Base-by-base conservation (phyloP, 2,888 invertebrate genomes). In the Silvanus unidentatus region DNA sequence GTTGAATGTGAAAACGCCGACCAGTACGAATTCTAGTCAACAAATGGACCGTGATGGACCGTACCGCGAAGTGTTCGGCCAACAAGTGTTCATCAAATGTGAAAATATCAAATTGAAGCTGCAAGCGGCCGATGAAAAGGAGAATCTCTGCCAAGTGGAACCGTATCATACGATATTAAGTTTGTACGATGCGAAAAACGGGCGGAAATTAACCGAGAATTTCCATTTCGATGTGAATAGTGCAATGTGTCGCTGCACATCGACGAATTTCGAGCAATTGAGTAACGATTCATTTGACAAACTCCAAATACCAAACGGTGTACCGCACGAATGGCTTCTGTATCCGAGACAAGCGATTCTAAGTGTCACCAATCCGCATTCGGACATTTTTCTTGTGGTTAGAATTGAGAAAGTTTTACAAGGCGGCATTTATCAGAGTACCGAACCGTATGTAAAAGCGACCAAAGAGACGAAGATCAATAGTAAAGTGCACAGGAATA, bases 371-470 rank as follows among this genome's bases (percentile, higher is more conserved):
- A 86, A 88, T 66, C 88, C 93, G 1, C 90, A 93, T 72, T 81
- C 91, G 5, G 95, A 96, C 64, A 82, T 97, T 59, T 96, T 88
- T 73, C 68, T 96, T 54, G 93, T 96, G n/a, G 84, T 94, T 36
- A 81, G 86, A 63, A 88, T 97, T 49, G 96, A 97, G 65, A 96
- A 96, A 72, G 86, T 96, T 48, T 77, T 97, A 2, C 95, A 96
- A 75, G 93, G 88, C 2, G 82, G 84, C 52, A 86, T 95, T 49
- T 84, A 82, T 57, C 86, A 88, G 68, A 86, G 88, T 3, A 75
- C 87, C 15, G 95, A 95, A 61, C 88, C 92, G 0, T 96, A 95
- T 71, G 74, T 92, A 27, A 86, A 87, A 63, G 82, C 83, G 4
- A 82, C 84, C 13, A 87, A 86, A 61, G 90, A 91, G 73, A 82